Base-by-base conservation (phyloP, 2,797 vertebrate species). In the Catostomus latipinnis region DNA sequence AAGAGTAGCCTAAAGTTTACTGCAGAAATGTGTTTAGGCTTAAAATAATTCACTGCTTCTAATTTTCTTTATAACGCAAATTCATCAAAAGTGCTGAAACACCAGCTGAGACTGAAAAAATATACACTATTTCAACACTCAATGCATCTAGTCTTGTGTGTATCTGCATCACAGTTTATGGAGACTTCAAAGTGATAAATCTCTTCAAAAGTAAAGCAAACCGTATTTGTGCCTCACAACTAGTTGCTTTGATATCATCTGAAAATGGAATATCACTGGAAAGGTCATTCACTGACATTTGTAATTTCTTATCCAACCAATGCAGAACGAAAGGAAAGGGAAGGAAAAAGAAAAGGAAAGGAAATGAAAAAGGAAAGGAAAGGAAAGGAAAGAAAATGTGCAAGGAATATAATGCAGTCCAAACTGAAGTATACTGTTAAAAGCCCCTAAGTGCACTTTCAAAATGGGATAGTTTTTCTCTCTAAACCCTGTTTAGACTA, bases 231-330 rank as follows among this genome's bases (percentile, higher is more conserved):
- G 13, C 73, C 71, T 65, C 56, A 56, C 65, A 67, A 65, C 71
- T 58, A 66, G 63, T 82, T 78, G 74, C 84, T 74, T 79, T 79
- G 72, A 74, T 76, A 74, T 68, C 61, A 77, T 83, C 82, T 76
- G 76, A 86, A 80, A 78, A n/a, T n/a, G 56, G 60, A 86, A 87
- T 72, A 57, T 63, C 81, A 77, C 60, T 81, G 50, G 67, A 88
- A 88, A 88, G 86, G 85, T 83, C 86, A 83, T 43, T 10, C 67
- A 3, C 48, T 84, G 85, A 84, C 82, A 82, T 86, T 86, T 84
- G 82, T 87, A 80, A 84, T 76, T 82, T 74, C 57, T 81, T 81
- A 84, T 83, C 73, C 75, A 77, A 80, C 46, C 58, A 48, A 85
- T 62, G 22, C 22, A 22, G 1, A 22, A 22, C 1, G 22, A 22